phyloP scores from a whole-genome alignment of 2,113 vertebrate species.

The Procapra przewalskii region DNA sequence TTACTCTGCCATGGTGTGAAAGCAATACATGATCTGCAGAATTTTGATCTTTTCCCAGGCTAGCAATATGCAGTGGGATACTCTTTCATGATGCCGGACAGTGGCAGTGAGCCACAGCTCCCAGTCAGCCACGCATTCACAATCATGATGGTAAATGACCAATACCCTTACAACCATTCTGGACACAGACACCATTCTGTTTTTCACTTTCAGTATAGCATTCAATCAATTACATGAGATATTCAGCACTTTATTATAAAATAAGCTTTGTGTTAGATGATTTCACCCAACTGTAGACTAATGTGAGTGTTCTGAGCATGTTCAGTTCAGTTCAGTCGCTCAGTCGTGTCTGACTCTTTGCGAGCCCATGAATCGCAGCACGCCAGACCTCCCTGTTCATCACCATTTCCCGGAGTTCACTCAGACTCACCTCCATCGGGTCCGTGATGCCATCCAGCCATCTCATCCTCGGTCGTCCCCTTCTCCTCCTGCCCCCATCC shows the following conservation, averaged over 20 bases:
- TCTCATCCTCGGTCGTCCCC: too few relatives aligned
- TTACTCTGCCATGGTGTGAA: background rate
- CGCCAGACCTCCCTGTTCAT: too few relatives aligned
- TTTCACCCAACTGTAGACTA: background rate
- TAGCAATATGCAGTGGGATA: background rate
- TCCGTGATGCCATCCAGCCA: too few relatives aligned
- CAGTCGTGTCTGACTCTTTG: too few relatives aligned
- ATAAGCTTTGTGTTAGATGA: background rate
- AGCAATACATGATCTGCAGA: background rate
- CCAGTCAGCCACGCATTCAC: background rate
- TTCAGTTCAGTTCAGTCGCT: too few relatives aligned
- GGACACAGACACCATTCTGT: background rate
- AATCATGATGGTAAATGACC: background rate
- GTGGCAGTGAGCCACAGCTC: background rate
- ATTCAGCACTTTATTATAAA: background rate
- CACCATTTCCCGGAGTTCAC: too few relatives aligned
- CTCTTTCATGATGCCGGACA: background rate
- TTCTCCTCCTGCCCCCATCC: too few relatives aligned
- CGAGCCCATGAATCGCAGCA: too few relatives aligned
- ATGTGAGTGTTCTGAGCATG: background rate
- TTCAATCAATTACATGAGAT: background rate
- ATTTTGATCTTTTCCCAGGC: background rate
- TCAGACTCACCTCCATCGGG: too few relatives aligned
- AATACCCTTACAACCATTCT: background rate
- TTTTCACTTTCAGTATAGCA: background rate